Percentiles rank a stretch among this genome's conserved stretches.
phyloP scores from a whole-genome alignment of 1,140 invertebrate genomes.

The Drosophila neocordata region DNA sequence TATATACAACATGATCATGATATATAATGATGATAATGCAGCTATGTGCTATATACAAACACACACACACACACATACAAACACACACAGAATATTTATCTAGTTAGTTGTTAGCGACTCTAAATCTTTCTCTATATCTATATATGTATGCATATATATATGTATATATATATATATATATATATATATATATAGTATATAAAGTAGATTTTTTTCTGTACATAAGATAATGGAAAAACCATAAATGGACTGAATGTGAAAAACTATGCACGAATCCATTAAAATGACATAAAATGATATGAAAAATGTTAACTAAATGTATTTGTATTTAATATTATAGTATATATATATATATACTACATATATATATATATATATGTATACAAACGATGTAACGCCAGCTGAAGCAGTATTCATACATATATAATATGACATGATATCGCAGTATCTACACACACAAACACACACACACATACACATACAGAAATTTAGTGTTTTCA shows the following conservation, averaged over 20 bases:
- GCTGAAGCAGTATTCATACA: slow-evolving; percentile 75
- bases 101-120: slow-evolving; percentile 56
- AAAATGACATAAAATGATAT: slow-evolving; percentile 45
- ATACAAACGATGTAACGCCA: slow-evolving; percentile 46
- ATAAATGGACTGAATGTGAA: slow-evolving; percentile 59
- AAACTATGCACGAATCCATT: slow-evolving; percentile 38
- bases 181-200: slow-evolving; percentile 4
- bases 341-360: slow-evolving; percentile 24
- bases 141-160: too few relatives aligned
- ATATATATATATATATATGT: slow-evolving; percentile 11
- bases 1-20: slow-evolving; percentile 26
- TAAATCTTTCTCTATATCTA: slow-evolving; percentile 7
- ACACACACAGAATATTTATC: slow-evolving; percentile 42
- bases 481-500: slow-evolving; percentile 64
- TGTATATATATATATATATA: too few relatives aligned
- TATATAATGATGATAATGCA: slow-evolving; percentile 22
- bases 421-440: slow-evolving; percentile 66
- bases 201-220: slow-evolving; percentile 45
- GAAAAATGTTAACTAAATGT: slow-evolving; percentile 75
- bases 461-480: slow-evolving; percentile 17
- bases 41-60: slow-evolving; percentile 33
- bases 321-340: slow-evolving; percentile 56
- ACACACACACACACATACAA: slow-evolving; percentile 32
- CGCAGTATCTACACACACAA: slow-evolving; percentile 41
- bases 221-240: slow-evolving; percentile 44